Evolutionary conservation across 1,140 invertebrate genomes (phyloP).

Genomic region (Calliphora vicina): DNA sequence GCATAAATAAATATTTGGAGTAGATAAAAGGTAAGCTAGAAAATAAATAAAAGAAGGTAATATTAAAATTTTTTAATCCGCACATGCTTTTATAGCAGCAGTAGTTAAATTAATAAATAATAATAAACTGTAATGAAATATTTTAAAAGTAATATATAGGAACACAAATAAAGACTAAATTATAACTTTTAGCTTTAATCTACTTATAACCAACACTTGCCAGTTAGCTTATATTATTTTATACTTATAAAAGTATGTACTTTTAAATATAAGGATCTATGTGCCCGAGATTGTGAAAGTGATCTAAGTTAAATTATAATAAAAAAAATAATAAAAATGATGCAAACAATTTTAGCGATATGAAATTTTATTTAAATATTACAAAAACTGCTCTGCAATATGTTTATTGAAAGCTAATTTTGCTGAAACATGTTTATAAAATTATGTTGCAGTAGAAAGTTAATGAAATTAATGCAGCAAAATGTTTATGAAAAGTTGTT

Average conservation of each 20-base stretch:
- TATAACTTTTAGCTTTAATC: constrained; percentile 14
- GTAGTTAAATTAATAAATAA: background rate
- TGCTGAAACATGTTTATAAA: too few species aligned
- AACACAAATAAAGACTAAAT: background rate
- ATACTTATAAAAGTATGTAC: background rate
- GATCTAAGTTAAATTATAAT: too few species aligned
- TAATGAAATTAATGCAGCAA: too few species aligned
- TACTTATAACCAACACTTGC: background rate
- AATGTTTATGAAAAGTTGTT: too few species aligned
- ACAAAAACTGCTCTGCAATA: too few species aligned
- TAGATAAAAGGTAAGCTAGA: too few species aligned
- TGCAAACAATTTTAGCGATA: too few species aligned
- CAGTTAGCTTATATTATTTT: background rate
- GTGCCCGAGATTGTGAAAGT: background rate
- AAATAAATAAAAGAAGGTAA: background rate
- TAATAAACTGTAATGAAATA: background rate
- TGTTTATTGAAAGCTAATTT: too few species aligned
- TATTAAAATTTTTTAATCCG: background rate
- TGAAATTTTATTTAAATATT: too few species aligned
- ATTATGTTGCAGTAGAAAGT: too few species aligned
- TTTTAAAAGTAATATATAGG: background rate
- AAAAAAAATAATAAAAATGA: too few species aligned
- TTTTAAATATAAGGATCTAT: too few species aligned
- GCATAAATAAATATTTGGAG: background rate
- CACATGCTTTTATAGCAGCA: background rate